These are phyloP conservation scores for Trichomycterus rosablanca DNA, from an alignment of 2,113 vertebrate genomes.

Conservation along the genomic window DNA sequence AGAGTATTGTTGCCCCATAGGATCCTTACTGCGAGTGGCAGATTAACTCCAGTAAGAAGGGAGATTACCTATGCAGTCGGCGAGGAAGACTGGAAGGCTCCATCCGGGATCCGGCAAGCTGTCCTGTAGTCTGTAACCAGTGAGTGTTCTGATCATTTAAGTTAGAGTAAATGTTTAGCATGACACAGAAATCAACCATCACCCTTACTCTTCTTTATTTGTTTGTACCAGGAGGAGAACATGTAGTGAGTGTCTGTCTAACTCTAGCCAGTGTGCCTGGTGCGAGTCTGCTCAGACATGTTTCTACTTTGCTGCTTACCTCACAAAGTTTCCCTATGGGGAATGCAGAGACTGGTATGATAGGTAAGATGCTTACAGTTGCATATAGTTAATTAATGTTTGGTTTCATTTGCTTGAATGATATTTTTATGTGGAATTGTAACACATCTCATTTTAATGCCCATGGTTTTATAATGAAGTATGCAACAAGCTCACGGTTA, in stretches of 20 bases:
- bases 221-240: slow-evolving; percentile 70
- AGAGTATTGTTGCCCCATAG: slow-evolving; percentile 49
- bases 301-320: slow-evolving; percentile 87
- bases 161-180: too few relatives aligned
- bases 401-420: too few relatives aligned
- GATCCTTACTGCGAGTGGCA: slow-evolving; percentile 89
- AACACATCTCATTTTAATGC: too few relatives aligned
- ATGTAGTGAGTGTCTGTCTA: slow-evolving; percentile 82
- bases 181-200: too few relatives aligned
- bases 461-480: too few relatives aligned
- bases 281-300: slow-evolving; percentile 86
- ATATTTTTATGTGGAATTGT: too few relatives aligned
- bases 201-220: too few relatives aligned
- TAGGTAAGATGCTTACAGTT: too few relatives aligned
- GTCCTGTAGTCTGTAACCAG: slow-evolving; percentile 84
- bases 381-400: too few relatives aligned
- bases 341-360: slow-evolving; percentile 91
- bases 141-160: slow-evolving; percentile 65
- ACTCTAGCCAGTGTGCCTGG: slow-evolving; percentile 92
- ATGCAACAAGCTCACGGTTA: too few relatives aligned
- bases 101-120: slow-evolving; percentile 69
- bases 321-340: slow-evolving; percentile 86
- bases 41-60: slow-evolving; percentile 82
- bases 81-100: slow-evolving; percentile 77
- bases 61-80: slow-evolving; percentile 81